Base-by-base conservation (phyloP, 2,113 vertebrate species). In the Electrona antarctica region DNA sequence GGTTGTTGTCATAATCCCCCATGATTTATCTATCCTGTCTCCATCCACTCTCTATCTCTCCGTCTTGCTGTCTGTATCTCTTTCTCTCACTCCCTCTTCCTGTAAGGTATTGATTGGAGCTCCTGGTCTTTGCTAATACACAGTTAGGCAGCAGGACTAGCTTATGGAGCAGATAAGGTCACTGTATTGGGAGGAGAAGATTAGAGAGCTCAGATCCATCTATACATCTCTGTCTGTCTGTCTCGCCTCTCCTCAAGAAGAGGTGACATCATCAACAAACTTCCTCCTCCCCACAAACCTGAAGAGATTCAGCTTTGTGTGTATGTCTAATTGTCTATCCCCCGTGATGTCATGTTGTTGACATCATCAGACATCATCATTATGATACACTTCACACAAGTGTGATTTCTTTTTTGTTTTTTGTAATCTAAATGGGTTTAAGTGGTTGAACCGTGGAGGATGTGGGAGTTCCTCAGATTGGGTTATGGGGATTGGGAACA, bases 31-130 rank as follows among this genome's bases (percentile, higher is more conserved):
- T 41, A 6, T 41, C 33, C 33, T 41, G 33, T 41, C 33, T 41
- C 33, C 33, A 41, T 41, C 33, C 33, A 41, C 33, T 41, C 5
- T 41, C 47, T 6, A 11, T 69, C 50, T 62, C 28, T 62, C 28
- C 67, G 14, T 64, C n/a, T 14, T n/a, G n/a, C n/a, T 74, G 15
- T 49, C 50, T 55, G 15, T 77, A 41, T 7, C 33, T 57, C 9
- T 71, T 69, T 49, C 56, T 29, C 66, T 65, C 49, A 64, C 69
- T 59, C 52, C 68, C 67, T 70, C 49, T 45, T 21, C 12, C 60
- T 67, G 70, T 74, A 59, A 76, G 28, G 21, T 71, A 81, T 79
- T 79, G 79, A 85, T 85, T 76, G 65, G 70, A 74, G 77, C 64
- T 71, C 63, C 13, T 14, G 55, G 49, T 67, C 57, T 58, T 33